Percentiles rank a stretch among this genome's conserved stretches.
These are phyloP conservation scores for Phaetusa simplex DNA, from an alignment of 2,113 vertebrate genomes.

Conservation along the genomic window DNA sequence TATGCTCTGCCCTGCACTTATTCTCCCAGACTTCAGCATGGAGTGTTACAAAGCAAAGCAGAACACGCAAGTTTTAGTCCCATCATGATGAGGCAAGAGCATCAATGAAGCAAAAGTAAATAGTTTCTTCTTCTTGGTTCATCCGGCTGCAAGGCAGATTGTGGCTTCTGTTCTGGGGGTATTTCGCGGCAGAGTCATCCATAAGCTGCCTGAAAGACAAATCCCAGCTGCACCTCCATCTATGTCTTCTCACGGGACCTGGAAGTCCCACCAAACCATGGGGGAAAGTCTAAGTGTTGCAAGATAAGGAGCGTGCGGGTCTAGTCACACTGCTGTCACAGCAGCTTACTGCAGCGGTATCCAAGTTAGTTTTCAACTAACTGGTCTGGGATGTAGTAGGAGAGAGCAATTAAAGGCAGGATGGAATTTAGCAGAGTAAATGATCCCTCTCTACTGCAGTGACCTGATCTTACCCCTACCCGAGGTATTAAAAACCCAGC, in stretches of 20 bases:
- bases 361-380: constrained; percentile 20
- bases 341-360: background rate
- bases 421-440: constrained; percentile 4
- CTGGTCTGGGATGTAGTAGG: constrained; percentile 20
- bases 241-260: background rate
- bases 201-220: background rate
- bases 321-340: background rate
- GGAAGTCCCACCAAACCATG: background rate
- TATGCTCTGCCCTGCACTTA: background rate
- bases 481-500: background rate
- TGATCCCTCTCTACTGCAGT: background rate
- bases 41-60: background rate
- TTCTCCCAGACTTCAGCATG: background rate
- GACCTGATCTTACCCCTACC: background rate
- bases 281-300: background rate
- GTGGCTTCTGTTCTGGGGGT: background rate
- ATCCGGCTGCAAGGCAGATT: background rate
- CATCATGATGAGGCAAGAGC: background rate
- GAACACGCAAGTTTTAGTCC: background rate
- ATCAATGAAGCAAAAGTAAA: background rate
- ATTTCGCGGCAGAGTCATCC: background rate
- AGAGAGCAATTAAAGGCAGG: constrained; percentile 24
- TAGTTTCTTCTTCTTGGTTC: background rate
- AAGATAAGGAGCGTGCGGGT: background rate
- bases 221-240: background rate